phyloP scores from a whole-genome alignment of 2,797 vertebrate species.

The Pseudotriccus pelzelni region DNA sequence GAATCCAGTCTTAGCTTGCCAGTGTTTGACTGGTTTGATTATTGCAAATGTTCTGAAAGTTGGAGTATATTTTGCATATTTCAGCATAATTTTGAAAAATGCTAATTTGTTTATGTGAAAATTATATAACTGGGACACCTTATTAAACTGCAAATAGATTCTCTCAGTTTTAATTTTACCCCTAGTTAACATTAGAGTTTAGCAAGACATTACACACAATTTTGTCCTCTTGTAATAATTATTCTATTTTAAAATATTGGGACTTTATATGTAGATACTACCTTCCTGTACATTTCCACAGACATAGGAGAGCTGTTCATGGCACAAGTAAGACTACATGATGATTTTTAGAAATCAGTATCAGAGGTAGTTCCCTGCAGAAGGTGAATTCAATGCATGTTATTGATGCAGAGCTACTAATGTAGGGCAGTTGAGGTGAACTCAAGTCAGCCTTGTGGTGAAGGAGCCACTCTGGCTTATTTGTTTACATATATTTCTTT shows the following conservation, averaged over 20 bases:
- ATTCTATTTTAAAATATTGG: neutral
- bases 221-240: neutral
- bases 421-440: neutral
- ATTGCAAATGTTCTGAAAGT: neutral
- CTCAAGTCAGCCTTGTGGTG: neutral
- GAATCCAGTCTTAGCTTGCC: neutral
- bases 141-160: neutral
- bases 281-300: neutral
- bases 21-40: neutral
- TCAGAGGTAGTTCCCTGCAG: neutral
- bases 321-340: neutral
- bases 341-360: neutral
- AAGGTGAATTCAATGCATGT: neutral
- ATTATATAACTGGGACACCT: neutral
- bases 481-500: neutral
- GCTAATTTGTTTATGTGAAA: neutral
- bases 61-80: neutral
- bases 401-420: neutral
- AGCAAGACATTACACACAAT: neutral
- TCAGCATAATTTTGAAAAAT: neutral
- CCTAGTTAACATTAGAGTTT: neutral
- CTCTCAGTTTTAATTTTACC: neutral
- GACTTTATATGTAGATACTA: neutral
- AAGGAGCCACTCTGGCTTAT: neutral
- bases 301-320: neutral